phyloP scores from a whole-genome alignment of 2,797 vertebrate genomes.

The Chiroxiphia lanceolata region DNA sequence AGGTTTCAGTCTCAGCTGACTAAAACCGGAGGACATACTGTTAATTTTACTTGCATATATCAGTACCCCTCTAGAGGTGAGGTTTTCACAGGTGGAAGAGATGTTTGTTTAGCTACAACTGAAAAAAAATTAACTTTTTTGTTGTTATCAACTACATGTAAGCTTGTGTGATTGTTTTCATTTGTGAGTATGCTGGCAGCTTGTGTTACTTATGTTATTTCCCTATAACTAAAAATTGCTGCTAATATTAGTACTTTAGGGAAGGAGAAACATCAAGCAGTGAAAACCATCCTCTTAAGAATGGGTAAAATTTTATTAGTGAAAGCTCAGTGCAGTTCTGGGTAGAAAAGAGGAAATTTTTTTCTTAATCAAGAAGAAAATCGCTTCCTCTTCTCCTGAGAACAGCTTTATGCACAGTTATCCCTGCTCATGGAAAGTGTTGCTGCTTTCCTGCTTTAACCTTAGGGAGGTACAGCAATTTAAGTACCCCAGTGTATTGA shows the following conservation, averaged over 20 bases:
- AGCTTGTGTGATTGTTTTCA: fast-evolving
- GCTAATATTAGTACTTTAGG: neutral
- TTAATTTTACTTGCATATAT: neutral
- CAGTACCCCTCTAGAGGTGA: neutral
- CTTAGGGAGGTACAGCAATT: fast-evolving
- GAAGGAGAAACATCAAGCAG: neutral
- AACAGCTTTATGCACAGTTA: neutral
- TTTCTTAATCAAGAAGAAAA: neutral
- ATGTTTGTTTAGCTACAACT: neutral
- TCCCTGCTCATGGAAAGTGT: neutral
- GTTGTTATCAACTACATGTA: neutral
- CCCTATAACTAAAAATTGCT: neutral
- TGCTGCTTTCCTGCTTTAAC: neutral
- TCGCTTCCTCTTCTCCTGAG: neutral
- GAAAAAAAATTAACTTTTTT: neutral
- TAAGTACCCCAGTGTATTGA: fast-evolving
- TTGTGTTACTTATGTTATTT: neutral
- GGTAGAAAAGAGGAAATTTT: neutral
- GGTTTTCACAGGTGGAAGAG: neutral
- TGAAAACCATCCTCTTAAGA: neutral
- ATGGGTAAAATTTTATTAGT: neutral
- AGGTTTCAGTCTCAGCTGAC: neutral
- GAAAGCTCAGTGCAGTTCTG: neutral
- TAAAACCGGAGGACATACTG: neutral
- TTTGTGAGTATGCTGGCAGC: neutral